These are phyloP conservation scores for Linnaemya vulpina DNA, from an alignment of 2,888 invertebrate species.

Conservation along the genomic window DNA sequence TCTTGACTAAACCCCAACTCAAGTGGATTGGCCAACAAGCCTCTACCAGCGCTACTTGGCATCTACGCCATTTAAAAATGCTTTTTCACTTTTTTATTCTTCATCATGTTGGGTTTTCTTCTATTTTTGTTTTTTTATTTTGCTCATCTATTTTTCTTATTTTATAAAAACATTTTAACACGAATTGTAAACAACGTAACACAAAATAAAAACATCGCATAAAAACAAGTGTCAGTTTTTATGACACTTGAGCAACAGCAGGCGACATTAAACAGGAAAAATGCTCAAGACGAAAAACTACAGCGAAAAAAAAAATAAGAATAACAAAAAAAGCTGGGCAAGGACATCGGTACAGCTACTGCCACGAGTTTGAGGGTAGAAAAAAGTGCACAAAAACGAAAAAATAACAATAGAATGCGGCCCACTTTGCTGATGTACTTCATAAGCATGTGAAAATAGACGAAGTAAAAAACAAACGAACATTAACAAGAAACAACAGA, in stretches of 20 bases:
- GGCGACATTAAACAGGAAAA: conserved; percentile 70
- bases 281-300: conserved; percentile 52
- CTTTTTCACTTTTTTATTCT: conserved; percentile 41
- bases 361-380: conserved; percentile 4
- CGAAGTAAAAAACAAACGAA: conserved; percentile 20
- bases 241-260: conserved; percentile 71
- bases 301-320: conserved; percentile 1
- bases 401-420: conserved; percentile 56
- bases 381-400: conserved; percentile 15
- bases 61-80: conserved; percentile 62
- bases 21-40: conserved; percentile 35
- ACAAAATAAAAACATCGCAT: conserved; percentile 70
- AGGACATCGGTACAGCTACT: conserved; percentile 50
- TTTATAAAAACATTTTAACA: conserved; percentile 68
- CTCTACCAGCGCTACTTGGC: conserved; percentile 55
- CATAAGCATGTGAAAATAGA: conserved; percentile 53
- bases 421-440: conserved; percentile 41
- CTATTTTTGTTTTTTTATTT: conserved; percentile 9
- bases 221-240: conserved; percentile 71
- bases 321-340: conserved; percentile 40
- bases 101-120: neutral
- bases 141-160: conserved; percentile 23
- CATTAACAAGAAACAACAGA: conserved; percentile 26
- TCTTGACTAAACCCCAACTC: conserved; percentile 19
- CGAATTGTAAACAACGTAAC: conserved; percentile 72